phyloP scores from a whole-genome alignment of 2,113 vertebrate genomes.

The Platanista minor region DNA sequence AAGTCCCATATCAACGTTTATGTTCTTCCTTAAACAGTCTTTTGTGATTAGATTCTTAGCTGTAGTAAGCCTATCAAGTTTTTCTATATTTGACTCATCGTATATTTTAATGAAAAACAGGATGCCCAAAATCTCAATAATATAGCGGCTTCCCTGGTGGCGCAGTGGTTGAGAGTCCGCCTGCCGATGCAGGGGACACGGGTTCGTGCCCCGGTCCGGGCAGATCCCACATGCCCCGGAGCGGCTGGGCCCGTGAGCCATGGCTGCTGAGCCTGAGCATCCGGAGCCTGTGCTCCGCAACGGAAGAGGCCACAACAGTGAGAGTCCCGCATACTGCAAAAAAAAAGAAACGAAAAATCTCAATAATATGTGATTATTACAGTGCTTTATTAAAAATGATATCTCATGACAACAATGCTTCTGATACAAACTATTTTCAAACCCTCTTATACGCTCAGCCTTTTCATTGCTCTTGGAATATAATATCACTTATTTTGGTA shows the following conservation, averaged over 20 bases:
- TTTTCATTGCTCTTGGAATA: background rate
- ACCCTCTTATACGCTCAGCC: background rate
- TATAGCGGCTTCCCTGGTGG: no score
- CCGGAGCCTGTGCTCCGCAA: no score
- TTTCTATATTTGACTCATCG: background rate
- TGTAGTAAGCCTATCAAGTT: background rate
- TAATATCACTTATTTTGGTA: background rate
- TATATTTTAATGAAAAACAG: constrained; percentile 2
- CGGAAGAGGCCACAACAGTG: no score
- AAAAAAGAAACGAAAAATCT: no score
- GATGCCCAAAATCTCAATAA: background rate
- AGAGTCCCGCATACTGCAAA: no score
- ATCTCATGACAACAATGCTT: background rate
- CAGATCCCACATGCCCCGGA: no score
- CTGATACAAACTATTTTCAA: constrained; percentile 16
- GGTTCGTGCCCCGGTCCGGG: no score
- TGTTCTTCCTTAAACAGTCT: background rate
- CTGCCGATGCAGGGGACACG: no score
- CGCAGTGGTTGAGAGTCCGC: no score
- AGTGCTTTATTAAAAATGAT: constrained; percentile 35
- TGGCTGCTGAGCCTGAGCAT: no score
- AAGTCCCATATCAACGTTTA: background rate
- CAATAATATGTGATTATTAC: background rate
- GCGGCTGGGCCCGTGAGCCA: no score
- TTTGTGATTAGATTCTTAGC: background rate